Percentiles rank a stretch among this genome's conserved stretches.
Conservation (phyloP, 2,888 invertebrate genomes). For the Nomada fabriciana region DNA sequence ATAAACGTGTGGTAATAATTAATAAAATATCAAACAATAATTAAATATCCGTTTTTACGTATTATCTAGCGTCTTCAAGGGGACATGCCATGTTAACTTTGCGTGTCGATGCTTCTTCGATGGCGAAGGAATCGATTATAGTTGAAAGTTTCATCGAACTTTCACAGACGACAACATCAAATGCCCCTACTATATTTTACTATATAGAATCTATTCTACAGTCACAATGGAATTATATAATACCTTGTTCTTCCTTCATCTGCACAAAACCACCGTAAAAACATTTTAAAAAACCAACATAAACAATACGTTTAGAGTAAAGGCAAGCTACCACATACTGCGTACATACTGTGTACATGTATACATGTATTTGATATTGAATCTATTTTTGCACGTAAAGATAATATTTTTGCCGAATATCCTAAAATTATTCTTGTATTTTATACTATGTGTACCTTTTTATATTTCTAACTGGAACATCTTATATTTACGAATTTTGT, state of each 20-base stretch:
- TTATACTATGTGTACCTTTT: too few species aligned
- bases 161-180: slow-evolving; percentile 52
- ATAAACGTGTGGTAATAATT: too few species aligned
- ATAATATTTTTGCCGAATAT: neutral
- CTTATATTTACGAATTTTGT: too few species aligned
- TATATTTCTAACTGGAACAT: too few species aligned
- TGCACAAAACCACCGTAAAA: neutral
- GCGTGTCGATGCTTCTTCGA: neutral
- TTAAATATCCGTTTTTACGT: too few species aligned
- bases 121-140: slow-evolving; percentile 48
- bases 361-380: neutral
- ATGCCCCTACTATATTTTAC: slow-evolving; percentile 45
- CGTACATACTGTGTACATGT: too few species aligned
- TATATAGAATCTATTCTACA: slow-evolving; percentile 39
- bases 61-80: slow-evolving; percentile 23
- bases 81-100: slow-evolving; percentile 15
- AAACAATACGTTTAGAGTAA: slow-evolving; percentile 8
- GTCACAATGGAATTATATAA: slow-evolving; percentile 54
- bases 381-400: neutral
- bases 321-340: neutral
- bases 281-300: slow-evolving; percentile 6
- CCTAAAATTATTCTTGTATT: neutral
- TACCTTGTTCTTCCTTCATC: slow-evolving; percentile 18
- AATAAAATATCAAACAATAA: too few species aligned
- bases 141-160: slow-evolving; percentile 58